Evolutionary conservation across 2,797 vertebrate species (phyloP).

Genomic region (Ceryle rudis): DNA sequence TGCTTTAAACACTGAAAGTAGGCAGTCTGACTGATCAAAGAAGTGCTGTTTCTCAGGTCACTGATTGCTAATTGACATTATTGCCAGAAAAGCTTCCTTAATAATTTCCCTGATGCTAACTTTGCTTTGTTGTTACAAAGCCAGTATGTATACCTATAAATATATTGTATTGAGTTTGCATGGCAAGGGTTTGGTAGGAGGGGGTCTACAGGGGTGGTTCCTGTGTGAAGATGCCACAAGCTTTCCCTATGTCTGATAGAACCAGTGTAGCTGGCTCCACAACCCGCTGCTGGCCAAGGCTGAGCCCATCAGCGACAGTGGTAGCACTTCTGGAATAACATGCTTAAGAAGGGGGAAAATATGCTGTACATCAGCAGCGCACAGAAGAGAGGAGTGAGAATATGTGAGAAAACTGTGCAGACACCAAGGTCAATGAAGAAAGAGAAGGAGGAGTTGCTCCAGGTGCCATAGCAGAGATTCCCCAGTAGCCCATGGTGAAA

Average conservation of each 20-base stretch:
- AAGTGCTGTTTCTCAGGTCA: background rate
- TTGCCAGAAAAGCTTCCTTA: background rate
- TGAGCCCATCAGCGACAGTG: background rate
- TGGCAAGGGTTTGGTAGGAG: background rate
- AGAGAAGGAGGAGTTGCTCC: background rate
- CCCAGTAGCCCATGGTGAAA: background rate
- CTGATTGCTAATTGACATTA: background rate
- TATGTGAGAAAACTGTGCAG: background rate
- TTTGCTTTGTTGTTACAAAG: background rate
- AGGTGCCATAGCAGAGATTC: background rate
- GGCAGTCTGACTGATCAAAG: background rate
- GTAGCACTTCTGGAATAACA: background rate
- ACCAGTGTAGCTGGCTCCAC: background rate
- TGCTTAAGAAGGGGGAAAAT: background rate
- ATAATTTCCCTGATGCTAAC: background rate
- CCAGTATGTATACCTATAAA: background rate
- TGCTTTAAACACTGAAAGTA: background rate
- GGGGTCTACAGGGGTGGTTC: background rate
- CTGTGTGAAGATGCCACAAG: background rate
- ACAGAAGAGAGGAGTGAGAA: background rate
- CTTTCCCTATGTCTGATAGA: background rate
- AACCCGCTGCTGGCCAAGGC: background rate
- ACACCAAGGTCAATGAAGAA: background rate
- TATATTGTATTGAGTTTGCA: background rate
- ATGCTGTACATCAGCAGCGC: background rate